These are phyloP conservation scores for Bombus haemorrhoidalis DNA, from an alignment of 1,140 invertebrate species.

Conservation along the genomic window DNA sequence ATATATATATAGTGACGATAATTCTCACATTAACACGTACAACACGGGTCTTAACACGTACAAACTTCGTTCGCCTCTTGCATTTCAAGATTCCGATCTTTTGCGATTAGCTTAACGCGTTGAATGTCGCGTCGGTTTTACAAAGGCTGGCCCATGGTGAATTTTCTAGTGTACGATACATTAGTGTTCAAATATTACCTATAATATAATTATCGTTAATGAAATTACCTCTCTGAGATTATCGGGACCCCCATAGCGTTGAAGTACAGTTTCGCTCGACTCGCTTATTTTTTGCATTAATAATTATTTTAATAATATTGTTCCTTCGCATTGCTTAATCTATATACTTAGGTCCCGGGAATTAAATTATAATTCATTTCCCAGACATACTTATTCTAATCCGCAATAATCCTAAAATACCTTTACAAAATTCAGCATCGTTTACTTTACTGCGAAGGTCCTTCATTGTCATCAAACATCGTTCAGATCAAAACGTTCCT, in stretches of 20 bases:
- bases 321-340: accelerated
- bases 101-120: too few relatives aligned
- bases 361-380: accelerated
- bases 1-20: too few relatives aligned
- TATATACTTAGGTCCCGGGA: accelerated
- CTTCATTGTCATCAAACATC: accelerated
- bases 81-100: too few relatives aligned
- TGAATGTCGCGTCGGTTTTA: too few relatives aligned
- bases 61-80: too few relatives aligned
- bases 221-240: accelerated
- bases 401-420: accelerated
- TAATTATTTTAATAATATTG: too few relatives aligned
- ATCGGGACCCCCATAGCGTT: accelerated
- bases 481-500: accelerated
- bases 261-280: accelerated
- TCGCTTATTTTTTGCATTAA: accelerated
- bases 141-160: accelerated
- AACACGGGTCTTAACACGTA: too few relatives aligned
- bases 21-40: background rate
- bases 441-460: too few relatives aligned
- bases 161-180: too few relatives aligned
- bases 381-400: accelerated
- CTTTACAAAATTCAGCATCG: accelerated
- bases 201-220: too few relatives aligned
- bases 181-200: too few relatives aligned